Percentiles rank a stretch among this genome's conserved stretches.
Conservation (phyloP, 2,113 vertebrate genomes). For the Lampris megalopsis region DNA sequence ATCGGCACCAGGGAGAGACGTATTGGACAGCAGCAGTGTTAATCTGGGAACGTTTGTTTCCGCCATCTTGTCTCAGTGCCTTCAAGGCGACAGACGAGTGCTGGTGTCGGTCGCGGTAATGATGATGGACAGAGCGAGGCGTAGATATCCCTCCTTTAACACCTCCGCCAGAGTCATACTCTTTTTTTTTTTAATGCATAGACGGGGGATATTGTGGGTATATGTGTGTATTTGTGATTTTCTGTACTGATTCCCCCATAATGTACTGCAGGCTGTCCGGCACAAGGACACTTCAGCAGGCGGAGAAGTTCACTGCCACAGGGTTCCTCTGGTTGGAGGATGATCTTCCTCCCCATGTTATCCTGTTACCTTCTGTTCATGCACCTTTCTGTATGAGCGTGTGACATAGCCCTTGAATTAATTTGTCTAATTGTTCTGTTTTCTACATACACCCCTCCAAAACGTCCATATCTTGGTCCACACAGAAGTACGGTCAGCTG, state of each 20-base stretch:
- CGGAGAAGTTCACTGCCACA: too few relatives aligned
- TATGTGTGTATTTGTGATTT: background rate
- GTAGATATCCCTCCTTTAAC: background rate
- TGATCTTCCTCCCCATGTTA: background rate
- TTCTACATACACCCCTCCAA: too few relatives aligned
- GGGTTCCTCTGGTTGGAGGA: background rate
- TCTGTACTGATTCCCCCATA: background rate
- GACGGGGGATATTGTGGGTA: background rate
- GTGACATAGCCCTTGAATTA: background rate
- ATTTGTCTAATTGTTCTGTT: too few relatives aligned
- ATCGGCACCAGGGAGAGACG: constrained; percentile 14
- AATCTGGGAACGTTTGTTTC: background rate
- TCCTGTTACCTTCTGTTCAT: background rate
- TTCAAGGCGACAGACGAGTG: background rate
- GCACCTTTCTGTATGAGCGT: background rate
- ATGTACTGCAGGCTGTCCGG: constrained; percentile 30
- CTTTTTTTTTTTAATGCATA: constrained; percentile 9
- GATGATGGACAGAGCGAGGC: background rate
- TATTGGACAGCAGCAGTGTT: background rate
- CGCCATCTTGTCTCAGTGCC: background rate
- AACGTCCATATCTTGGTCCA: too few relatives aligned
- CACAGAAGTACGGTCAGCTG: too few relatives aligned
- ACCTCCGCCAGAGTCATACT: background rate
- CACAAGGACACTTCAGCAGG: constrained; percentile 9
- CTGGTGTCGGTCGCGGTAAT: background rate